Evolutionary conservation across 2,113 vertebrate genomes (phyloP), one percentile per base, ranked within the genome.

Genomic region (Saimiri boliviensis): DNA sequence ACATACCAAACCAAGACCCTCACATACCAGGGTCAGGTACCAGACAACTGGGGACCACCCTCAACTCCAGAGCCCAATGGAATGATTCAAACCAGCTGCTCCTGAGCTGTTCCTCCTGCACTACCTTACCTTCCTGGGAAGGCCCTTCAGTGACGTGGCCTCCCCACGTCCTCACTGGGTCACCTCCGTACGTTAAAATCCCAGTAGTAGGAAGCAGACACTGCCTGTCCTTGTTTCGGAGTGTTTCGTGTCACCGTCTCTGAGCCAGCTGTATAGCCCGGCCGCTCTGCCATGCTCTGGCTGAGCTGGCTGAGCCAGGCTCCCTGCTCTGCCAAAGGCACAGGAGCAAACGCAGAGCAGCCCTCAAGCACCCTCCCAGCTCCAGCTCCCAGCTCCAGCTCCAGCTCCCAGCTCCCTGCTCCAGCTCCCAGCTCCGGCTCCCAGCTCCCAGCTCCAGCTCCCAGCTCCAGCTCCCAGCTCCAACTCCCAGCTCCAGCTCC

Each of bases 131-230:
- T 32, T 63, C 60, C 60, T 63, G 27, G 32, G 60, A 30, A 63
- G 12, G 2, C 60, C 23, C 42, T 37, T 20, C 25, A 23, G 1
- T 25, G 58, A 35, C n/a, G 25, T 42, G 21, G n/a, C 16, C 14
- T 68, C 17, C 27, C 63, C 54, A 35, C 4, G 4, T 35, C 17
- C 12, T 47, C 32, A 1, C 42, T 76, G 7, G 27, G 71, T 58
- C 37, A 47, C 30, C 32, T 73, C 82, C 47, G 5, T 42, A 3
- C 76, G 32, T 45, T 17, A 89, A 66, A 79, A 20, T 7, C 73
- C 93, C 1, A 0, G 0, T 0, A 32, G n/a, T 11, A 79, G 1
- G 8, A 52, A 58, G 21, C 47, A 16, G 21, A 89, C 23, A 16
- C 12, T 0, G 32, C 13, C 2, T 30, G 17, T 0, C 9, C 56